These are phyloP conservation scores for Tenodera sinensis DNA, from an alignment of 2,888 invertebrate genomes.

Conservation along the genomic window DNA sequence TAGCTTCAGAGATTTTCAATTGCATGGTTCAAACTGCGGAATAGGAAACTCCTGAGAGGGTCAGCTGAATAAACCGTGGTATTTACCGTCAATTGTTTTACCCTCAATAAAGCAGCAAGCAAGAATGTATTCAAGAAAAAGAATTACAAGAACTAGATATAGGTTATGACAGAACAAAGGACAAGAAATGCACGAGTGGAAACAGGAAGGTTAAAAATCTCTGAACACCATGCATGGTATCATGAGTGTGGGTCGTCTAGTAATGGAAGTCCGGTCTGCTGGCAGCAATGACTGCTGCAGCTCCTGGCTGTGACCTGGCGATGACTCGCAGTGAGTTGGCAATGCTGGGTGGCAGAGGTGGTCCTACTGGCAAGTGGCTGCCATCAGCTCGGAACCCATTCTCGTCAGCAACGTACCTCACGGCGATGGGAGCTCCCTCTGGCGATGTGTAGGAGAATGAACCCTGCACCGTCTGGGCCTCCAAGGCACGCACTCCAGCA, in stretches of 20 bases:
- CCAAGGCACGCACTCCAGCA: constrained; percentile 46
- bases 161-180: not conserved
- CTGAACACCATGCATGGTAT: not conserved
- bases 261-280: not conserved
- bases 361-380: constrained; percentile 49
- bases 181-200: not conserved
- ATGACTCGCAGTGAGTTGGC: constrained; percentile 31
- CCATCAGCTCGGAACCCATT: constrained; percentile 51
- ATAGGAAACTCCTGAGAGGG: too few relatives aligned
- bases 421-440: constrained; percentile 54
- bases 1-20: too few relatives aligned
- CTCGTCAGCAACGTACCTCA: constrained; percentile 51
- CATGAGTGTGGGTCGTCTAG: not conserved
- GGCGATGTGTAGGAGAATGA: constrained; percentile 57
- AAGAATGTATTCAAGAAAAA: too few relatives aligned
- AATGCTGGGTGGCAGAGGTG: constrained; percentile 40
- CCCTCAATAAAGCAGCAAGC: too few relatives aligned
- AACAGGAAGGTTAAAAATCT: not conserved
- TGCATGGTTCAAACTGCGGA: too few relatives aligned
- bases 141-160: not conserved
- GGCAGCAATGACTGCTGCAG: not conserved
- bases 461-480: constrained; percentile 52
- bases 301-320: constrained; percentile 23
- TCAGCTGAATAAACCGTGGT: too few relatives aligned
- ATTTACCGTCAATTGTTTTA: too few relatives aligned